These are phyloP conservation scores for rabbit (Oryctolagus cuniculus) DNA, from an alignment of 2,113 vertebrate genomes.

Conservation along the genomic window DNA sequence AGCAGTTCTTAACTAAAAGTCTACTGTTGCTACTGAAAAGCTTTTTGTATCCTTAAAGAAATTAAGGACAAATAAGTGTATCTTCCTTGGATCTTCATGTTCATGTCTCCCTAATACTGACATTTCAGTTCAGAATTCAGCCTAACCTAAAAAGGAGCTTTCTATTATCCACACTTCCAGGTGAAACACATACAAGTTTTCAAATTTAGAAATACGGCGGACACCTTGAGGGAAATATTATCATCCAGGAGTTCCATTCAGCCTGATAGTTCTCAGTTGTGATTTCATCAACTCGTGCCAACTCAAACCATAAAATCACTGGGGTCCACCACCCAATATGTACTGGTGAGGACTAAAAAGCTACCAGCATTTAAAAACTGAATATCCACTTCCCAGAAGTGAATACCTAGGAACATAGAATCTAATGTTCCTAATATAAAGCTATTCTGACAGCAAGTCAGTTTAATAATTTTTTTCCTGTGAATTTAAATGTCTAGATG, in stretches of 20 bases:
- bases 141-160: background rate
- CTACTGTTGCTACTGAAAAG: slow-evolving; percentile 60
- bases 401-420: background rate
- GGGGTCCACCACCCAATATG: background rate
- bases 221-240: background rate
- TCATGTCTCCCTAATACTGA: slow-evolving; percentile 41
- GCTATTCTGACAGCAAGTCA: background rate
- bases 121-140: slow-evolving; percentile 29
- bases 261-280: background rate
- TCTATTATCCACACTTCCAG: slow-evolving; percentile 9
- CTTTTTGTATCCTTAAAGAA: slow-evolving; percentile 54
- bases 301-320: slow-evolving; percentile 62
- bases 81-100: slow-evolving; percentile 46
- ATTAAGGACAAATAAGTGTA: slow-evolving; percentile 56
- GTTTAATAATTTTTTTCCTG: slow-evolving; percentile 38
- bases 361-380: slow-evolving; percentile 67
- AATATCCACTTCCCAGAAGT: slow-evolving; percentile 48
- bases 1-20: slow-evolving; percentile 36
- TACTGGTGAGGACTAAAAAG: slow-evolving; percentile 52
- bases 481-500: background rate
- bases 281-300: slow-evolving; percentile 32
- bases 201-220: slow-evolving; percentile 16
- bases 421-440: slow-evolving; percentile 49
- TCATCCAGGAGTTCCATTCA: background rate
- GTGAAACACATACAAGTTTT: slow-evolving; percentile 55